A percentile compares a stretch with the other conserved stretches of the same genome.
phyloP scores from a whole-genome alignment of 2,888 invertebrate genomes.

The Conchocele bisecta region DNA sequence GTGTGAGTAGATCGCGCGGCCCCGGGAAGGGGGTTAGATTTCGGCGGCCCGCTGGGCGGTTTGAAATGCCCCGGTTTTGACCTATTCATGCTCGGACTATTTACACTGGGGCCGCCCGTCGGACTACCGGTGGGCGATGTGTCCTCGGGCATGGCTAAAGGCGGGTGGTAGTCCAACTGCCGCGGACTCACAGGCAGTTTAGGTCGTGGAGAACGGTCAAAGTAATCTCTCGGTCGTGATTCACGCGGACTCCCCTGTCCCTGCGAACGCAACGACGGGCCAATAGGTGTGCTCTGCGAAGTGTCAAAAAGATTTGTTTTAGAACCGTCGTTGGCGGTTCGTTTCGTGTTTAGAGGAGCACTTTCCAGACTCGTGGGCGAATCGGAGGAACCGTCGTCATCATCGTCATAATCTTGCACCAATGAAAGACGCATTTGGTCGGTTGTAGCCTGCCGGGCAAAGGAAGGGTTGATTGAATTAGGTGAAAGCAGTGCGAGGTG shows the following conservation, averaged over 20 bases:
- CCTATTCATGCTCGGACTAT: conserved; percentile 65
- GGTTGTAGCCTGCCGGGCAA: conserved; percentile 60
- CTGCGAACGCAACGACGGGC: conserved; percentile 52
- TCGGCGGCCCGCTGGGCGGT: conserved; percentile 31
- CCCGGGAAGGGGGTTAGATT: conserved; percentile 26
- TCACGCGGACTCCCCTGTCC: conserved; percentile 52
- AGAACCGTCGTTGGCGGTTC: conserved; percentile 71
- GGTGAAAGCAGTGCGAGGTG: conserved; percentile 11
- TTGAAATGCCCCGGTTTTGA: conserved; percentile 37
- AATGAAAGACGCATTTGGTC: conserved; percentile 58
- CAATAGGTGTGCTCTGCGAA: conserved; percentile 63
- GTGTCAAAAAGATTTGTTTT: conserved; percentile 79
- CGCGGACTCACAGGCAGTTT: conserved; percentile 21
- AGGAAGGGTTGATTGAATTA: conserved; percentile 38
- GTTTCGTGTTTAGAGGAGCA: conserved; percentile 62
- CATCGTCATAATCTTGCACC: conserved; percentile 66
- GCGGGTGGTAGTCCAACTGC: conserved; percentile 34
- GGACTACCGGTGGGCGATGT: conserved; percentile 54
- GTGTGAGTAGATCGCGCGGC: conserved; percentile 1
- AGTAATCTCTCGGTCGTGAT: conserved; percentile 40
- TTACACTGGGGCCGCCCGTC: conserved; percentile 52
- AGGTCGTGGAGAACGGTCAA: conserved; percentile 53
- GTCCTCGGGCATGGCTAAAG: conserved; percentile 70
- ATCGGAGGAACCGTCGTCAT: conserved; percentile 65
- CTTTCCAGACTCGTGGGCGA: conserved; percentile 69